Evolutionary conservation across 2,888 invertebrate genomes (phyloP), one percentile per base, ranked within the genome.

Genomic region (Ophonus ardosiacus): DNA sequence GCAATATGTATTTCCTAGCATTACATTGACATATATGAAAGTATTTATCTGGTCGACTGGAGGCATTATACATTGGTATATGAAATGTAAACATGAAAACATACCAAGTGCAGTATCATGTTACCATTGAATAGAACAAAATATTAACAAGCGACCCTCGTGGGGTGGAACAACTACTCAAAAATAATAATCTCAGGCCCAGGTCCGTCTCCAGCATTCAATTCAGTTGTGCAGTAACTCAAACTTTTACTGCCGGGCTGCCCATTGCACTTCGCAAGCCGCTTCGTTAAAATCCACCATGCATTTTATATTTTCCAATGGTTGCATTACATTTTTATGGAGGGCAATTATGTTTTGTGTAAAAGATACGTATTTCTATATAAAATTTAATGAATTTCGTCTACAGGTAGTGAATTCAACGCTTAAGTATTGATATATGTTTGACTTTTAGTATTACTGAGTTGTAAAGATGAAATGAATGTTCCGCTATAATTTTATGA

Each of bases 51-150:
- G 90, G 89, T 65, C 90, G 86, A 88, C 88, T 89, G 88, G 86
- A 88, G 83, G 88, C 89, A 90, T 90, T 90, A 90, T 90, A 89
- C 90, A 91, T 88, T 90, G 89, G 90, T 87, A 90, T 91, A 91
- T 91, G 90, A 90, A 91, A 91, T 90, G 90, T 90, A 91, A 91
- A 91, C 90, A 91, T 86, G 81, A 88, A 90, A 89, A 89, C 89
- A 88, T 88, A 88, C 88, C 87, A 88, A 89, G 89, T 89, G 88
- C 88, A 89, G 89, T 90, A 90, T 90, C 90, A 88, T 90, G 89
- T 91, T 91, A 89, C 90, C 88, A 90, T 90, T 89, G 89, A 88
- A 89, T 89, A 89, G 90, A 89, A 88, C 76, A 83, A 84, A 84
- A 84, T 84, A 84, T 84, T 76, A 78, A 74, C 83, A 74, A 18